Base-by-base conservation (phyloP, 2,888 invertebrate species). In the Pardosa pseudoannulata region DNA sequence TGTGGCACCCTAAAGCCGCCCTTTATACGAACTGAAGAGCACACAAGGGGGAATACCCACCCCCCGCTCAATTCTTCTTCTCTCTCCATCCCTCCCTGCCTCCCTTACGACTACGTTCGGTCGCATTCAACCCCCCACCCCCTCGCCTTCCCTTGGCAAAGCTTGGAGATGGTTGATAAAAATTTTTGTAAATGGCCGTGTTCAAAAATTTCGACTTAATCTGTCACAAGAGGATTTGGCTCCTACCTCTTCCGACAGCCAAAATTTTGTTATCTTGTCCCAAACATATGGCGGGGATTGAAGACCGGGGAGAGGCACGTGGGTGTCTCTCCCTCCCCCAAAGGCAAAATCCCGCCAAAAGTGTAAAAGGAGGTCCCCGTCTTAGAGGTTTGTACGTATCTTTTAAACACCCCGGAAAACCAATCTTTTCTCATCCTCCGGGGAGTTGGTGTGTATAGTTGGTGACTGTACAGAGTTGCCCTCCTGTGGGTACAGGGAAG, bases 181-280 rank as follows among this genome's bases (percentile, higher is more conserved):
- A 86, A 86, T 86, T 86, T 86, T 86, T 86, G 85, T 86, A 86
- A 86, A 86, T 86, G 85, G 85, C 79, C 79, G 56, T 64, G 79
- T 46, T 86, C 85, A 86, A 86, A 86, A 86, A 86, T 86, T 85
- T 79, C 79, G 85, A 86, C 85, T 86, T 86, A 86, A 86, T 86
- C 85, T 86, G 85, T 86, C 85, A 79, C 85, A 73, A 46, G 85
- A 86, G 85, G 70, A 74, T 79, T 79, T 79, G 74, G 83, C 67
- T 72, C 56, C 72, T 36, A 56, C 23, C 74, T 74, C 56, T 62
- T 36, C 64, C 74, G 74, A 74, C 74, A 78, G 78, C 50, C 41
- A 78, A 73, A 78, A 85, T 85, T 78, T 85, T 85, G 83, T 85
- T 85, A 85, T 85, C 83, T 85, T 73, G 83, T 85, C 83, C 78